Percentiles rank a stretch among this genome's conserved stretches.
These are phyloP conservation scores for Crioceris asparagi DNA, from an alignment of 2,888 invertebrate genomes.

Conservation along the genomic window DNA sequence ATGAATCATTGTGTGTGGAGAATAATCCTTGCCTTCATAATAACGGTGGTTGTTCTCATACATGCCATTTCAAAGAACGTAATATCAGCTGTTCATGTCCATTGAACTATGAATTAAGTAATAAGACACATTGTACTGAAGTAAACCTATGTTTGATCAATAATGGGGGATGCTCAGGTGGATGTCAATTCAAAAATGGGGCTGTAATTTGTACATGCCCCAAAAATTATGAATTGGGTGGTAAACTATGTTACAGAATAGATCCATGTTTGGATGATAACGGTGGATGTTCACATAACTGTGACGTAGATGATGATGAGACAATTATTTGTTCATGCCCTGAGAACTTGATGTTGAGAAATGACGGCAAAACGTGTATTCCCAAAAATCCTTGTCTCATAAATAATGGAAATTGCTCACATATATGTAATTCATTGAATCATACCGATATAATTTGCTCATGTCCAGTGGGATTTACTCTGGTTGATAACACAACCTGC, in stretches of 20 bases:
- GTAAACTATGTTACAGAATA: slow-evolving; percentile 23
- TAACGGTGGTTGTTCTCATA: slow-evolving; percentile 50
- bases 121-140: slow-evolving; percentile 33
- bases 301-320: slow-evolving; percentile 23
- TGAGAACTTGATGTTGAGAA: slow-evolving; percentile 23
- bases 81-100: slow-evolving; percentile 46
- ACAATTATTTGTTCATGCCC: slow-evolving; percentile 46
- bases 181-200: slow-evolving; percentile 41
- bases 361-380: slow-evolving; percentile 26
- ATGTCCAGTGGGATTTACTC: slow-evolving; percentile 33
- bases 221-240: slow-evolving; percentile 30
- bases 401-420: slow-evolving; percentile 49
- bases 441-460: slow-evolving; percentile 14
- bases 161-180: slow-evolving; percentile 53
- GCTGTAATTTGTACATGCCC: slow-evolving; percentile 40
- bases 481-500: slow-evolving; percentile 35
- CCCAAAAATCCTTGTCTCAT: slow-evolving; percentile 27
- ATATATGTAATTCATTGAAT: slow-evolving; percentile 35
- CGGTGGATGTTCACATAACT: slow-evolving; percentile 29
- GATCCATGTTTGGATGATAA: slow-evolving; percentile 34
- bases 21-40: slow-evolving; percentile 42
- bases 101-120: slow-evolving; percentile 36
- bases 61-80: slow-evolving; percentile 41
- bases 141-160: slow-evolving; percentile 45
- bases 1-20: slow-evolving; percentile 29